A percentile compares a stretch with the other conserved stretches of the same genome.
Evolutionary conservation across 2,797 vertebrate species (phyloP).

Genomic region (Enoplosus armatus): DNA sequence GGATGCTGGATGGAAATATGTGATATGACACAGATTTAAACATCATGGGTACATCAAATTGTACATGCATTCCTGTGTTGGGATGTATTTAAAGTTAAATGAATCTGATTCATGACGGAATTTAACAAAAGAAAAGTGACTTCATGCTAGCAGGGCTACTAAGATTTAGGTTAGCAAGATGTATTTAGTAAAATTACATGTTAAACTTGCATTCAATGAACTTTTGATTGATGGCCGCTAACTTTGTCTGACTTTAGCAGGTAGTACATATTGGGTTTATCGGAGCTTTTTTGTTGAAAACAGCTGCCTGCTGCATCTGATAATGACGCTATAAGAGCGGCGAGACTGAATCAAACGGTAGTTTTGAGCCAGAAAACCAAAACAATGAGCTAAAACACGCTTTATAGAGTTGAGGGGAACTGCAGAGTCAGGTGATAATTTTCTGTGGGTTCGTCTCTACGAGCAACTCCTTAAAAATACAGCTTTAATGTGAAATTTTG

Average conservation of each 20-base stretch:
- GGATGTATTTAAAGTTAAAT: not conserved
- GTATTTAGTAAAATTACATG: not conserved
- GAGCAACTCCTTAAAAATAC: slow-evolving; percentile 1
- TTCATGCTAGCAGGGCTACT: not conserved
- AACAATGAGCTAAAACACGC: not conserved
- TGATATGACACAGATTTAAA: not conserved
- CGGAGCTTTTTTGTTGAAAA: too few species aligned
- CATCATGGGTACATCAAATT: not conserved
- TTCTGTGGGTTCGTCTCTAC: not conserved
- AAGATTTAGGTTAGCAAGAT: not conserved
- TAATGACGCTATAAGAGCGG: not conserved
- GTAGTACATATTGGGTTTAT: too few species aligned
- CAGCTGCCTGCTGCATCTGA: too few species aligned
- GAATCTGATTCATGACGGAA: not conserved
- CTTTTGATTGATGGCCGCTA: too few species aligned
- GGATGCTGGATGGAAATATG: slow-evolving; percentile 14
- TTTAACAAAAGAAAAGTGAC: not conserved
- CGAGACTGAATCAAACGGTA: not conserved
- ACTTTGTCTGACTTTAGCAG: too few species aligned
- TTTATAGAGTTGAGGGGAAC: not conserved
- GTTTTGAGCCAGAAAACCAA: not conserved
- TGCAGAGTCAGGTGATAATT: not conserved
- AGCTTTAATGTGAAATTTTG: slow-evolving; percentile 21
- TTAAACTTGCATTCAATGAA: not conserved
- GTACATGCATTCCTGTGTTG: not conserved